Conservation (phyloP, 2,113 vertebrate species). For the Jaculus jaculus region DNA sequence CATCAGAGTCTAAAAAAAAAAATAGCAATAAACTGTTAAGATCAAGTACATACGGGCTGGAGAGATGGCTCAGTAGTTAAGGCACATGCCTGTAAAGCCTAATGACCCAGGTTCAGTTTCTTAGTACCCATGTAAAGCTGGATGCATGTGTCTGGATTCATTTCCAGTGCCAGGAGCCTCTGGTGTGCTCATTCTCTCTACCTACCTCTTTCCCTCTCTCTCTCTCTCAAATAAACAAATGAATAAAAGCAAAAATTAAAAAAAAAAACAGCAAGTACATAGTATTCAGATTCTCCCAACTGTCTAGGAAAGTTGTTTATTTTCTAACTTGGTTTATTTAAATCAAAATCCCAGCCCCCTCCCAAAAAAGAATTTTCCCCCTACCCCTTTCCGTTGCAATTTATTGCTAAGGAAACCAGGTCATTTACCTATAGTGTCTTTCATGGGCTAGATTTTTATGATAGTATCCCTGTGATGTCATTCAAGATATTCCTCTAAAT, state of each 20-base stretch:
- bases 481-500: neutral
- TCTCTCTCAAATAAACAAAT: too few relatives aligned
- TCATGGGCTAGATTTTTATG: constrained; percentile 35
- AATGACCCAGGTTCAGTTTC: too few relatives aligned
- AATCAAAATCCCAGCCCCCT: neutral
- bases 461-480: neutral
- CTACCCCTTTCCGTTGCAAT: neutral
- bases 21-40: too few relatives aligned
- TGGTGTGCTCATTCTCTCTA: too few relatives aligned
- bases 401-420: constrained; percentile 30
- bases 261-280: neutral
- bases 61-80: too few relatives aligned
- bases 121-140: too few relatives aligned
- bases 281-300: neutral
- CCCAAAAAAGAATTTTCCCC: neutral
- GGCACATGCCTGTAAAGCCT: too few relatives aligned
- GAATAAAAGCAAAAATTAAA: too few relatives aligned
- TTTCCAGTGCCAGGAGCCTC: too few relatives aligned
- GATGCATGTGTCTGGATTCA: too few relatives aligned
- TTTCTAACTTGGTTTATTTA: neutral
- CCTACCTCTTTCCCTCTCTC: too few relatives aligned
- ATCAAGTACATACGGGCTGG: neutral
- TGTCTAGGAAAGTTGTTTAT: neutral
- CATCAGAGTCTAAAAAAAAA: too few relatives aligned
- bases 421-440: constrained; percentile 7